These are phyloP conservation scores for Epicauta chinensis DNA, from an alignment of 1,140 invertebrate species.

Conservation along the genomic window DNA sequence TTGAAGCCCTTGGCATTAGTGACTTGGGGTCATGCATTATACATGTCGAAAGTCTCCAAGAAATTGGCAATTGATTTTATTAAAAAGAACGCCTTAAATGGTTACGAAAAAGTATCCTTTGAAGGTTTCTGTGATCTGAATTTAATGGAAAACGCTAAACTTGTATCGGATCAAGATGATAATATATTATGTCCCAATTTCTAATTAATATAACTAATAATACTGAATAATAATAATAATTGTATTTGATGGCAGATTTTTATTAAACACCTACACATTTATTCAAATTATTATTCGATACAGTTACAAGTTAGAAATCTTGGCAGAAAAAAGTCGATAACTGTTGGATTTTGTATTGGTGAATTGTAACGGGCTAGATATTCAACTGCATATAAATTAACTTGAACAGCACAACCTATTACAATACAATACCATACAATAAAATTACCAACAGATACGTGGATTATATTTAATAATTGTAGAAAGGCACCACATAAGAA, in stretches of 20 bases:
- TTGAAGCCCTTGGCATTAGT: slow-evolving; percentile 68
- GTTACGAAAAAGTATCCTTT: slow-evolving; percentile 55
- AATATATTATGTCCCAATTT: slow-evolving; percentile 44
- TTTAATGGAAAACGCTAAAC: slow-evolving; percentile 43
- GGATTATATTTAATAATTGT: slow-evolving; percentile 50
- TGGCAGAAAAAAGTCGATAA: slow-evolving; percentile 47
- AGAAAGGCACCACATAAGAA: slow-evolving; percentile 52
- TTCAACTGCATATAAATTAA: slow-evolving; percentile 78
- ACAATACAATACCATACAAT: slow-evolving; percentile 76
- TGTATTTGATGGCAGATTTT: no score
- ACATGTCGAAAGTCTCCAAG: slow-evolving; percentile 64
- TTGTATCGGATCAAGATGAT: slow-evolving; percentile 49
- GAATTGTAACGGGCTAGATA: slow-evolving; percentile 79
- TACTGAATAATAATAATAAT: no score
- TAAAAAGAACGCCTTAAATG: slow-evolving; percentile 54
- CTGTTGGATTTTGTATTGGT: slow-evolving; percentile 44
- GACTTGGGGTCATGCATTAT: slow-evolving; percentile 67
- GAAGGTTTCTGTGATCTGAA: slow-evolving; percentile 55
- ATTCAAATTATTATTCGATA: slow-evolving; percentile 6
- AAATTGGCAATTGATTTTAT: slow-evolving; percentile 58
- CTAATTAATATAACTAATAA: no score
- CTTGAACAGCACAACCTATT: slow-evolving; percentile 66
- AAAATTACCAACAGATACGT: slow-evolving; percentile 61
- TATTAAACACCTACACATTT: no score
- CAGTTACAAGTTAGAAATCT: slow-evolving; percentile 41